Evolutionary conservation across 92 coral and sea anemone species (phyloP).

Genomic region (Porites cylindrica): DNA sequence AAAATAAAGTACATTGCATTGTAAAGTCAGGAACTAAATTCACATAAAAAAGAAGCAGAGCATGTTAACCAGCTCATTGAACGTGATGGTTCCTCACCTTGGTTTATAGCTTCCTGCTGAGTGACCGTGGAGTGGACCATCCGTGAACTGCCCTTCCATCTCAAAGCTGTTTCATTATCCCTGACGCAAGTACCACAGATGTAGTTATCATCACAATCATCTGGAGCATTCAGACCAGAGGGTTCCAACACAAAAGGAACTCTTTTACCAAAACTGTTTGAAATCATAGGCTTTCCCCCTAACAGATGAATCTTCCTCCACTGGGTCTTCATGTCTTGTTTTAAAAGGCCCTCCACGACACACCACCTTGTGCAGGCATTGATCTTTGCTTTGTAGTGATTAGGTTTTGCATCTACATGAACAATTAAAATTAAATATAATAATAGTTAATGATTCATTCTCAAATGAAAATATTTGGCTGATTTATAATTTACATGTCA

Average conservation of each 20-base stretch:
- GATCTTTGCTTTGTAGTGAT: constrained; percentile 2
- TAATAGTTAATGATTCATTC: too few relatives aligned
- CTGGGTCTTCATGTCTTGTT: constrained; percentile 67
- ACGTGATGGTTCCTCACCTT: not conserved
- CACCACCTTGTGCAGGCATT: constrained; percentile 78
- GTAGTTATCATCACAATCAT: constrained; percentile 78
- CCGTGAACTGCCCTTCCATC: constrained; percentile 12
- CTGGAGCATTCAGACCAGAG: constrained; percentile 66
- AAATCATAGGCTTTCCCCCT: constrained; percentile 89
- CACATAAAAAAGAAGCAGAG: too few relatives aligned
- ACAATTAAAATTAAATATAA: not conserved
- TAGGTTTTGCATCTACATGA: not conserved
- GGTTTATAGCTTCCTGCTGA: not conserved
- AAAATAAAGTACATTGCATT: too few relatives aligned
- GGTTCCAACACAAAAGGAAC: constrained; percentile 82
- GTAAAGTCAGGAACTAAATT: too few relatives aligned
- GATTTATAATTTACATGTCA: too few relatives aligned
- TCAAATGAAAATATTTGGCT: too few relatives aligned
- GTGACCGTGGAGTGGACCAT: constrained; percentile 2
- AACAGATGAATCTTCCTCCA: constrained; percentile 79
- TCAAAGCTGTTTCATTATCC: constrained; percentile 68
- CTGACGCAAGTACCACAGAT: constrained; percentile 88
- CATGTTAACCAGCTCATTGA: not conserved
- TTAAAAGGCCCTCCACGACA: constrained; percentile 87
- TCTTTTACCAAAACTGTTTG: constrained; percentile 87